Evolutionary conservation across 1,140 invertebrate genomes (phyloP).

Genomic region (Tigriopus japonicus): DNA sequence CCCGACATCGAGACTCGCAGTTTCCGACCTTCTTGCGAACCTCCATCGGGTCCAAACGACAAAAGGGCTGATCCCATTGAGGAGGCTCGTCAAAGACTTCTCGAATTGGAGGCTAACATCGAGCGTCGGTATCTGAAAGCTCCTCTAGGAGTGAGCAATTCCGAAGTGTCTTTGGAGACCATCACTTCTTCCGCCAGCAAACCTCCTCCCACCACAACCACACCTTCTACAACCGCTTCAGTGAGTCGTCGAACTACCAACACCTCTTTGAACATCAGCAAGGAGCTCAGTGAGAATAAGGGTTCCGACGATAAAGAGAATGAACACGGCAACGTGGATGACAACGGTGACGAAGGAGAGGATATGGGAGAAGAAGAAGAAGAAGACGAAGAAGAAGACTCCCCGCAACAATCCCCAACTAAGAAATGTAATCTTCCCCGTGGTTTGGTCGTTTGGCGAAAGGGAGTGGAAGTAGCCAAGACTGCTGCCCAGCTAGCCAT

Average conservation of each 20-base stretch:
- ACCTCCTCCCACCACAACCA: too few relatives aligned
- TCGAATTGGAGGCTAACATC: slow-evolving; percentile 66
- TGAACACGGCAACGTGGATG: not conserved
- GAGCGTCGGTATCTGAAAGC: slow-evolving; percentile 83
- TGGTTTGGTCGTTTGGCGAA: slow-evolving; percentile 63
- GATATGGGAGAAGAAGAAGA: not conserved
- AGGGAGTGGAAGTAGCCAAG: slow-evolving; percentile 55
- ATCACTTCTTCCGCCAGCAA: not conserved
- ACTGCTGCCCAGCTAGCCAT: slow-evolving; percentile 76
- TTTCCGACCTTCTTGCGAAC: not conserved
- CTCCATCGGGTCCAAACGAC: not conserved
- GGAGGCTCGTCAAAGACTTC: slow-evolving; percentile 50
- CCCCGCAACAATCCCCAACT: not conserved
- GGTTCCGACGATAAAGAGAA: not conserved
- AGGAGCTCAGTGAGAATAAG: not conserved
- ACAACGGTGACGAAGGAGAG: not conserved
- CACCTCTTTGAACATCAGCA: not conserved
- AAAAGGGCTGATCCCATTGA: slow-evolving; percentile 26
- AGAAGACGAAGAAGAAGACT: not conserved
- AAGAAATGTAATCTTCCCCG: slow-evolving; percentile 20
- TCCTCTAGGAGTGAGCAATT: slow-evolving; percentile 48
- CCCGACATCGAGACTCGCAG: not conserved
- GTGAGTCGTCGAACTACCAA: not conserved
- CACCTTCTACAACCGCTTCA: too few relatives aligned
- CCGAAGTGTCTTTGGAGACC: not conserved